Conservation (phyloP, 2,797 vertebrate genomes). For the Pangasius djambal region DNA sequence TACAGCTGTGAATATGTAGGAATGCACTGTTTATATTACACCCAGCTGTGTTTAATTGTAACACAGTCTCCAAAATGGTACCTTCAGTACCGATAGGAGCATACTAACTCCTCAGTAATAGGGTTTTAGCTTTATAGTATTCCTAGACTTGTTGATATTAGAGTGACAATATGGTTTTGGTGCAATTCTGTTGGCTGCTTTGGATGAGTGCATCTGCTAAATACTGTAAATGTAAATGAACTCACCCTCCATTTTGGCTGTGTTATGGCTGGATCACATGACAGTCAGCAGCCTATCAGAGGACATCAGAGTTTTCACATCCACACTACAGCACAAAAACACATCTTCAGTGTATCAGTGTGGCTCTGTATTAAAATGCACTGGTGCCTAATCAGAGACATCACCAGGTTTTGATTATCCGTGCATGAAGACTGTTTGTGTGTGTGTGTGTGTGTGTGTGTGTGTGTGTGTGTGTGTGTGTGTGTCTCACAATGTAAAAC, state of each 20-base stretch:
- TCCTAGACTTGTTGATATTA: background rate
- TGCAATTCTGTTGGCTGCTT: background rate
- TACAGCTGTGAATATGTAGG: background rate
- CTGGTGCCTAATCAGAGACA: background rate
- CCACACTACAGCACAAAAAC: background rate
- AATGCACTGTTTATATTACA: background rate
- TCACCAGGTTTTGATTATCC: background rate
- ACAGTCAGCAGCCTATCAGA: background rate
- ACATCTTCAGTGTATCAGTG: background rate
- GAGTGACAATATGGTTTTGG: background rate
- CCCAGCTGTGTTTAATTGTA: background rate
- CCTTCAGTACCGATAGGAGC: background rate
- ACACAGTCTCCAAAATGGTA: background rate
- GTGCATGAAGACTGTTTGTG: background rate
- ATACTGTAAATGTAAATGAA: background rate
- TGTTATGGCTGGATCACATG: background rate
- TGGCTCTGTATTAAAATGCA: background rate
- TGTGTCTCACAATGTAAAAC: background rate
- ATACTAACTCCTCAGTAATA: background rate
- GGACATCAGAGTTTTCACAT: too few species aligned
- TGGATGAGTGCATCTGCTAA: background rate
- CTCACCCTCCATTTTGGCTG: too few species aligned
- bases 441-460: background rate
- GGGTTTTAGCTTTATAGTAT: background rate
- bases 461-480: background rate